Evolutionary conservation across 2,113 vertebrate species (phyloP).

Genomic region (Dipodomys stephensi): DNA sequence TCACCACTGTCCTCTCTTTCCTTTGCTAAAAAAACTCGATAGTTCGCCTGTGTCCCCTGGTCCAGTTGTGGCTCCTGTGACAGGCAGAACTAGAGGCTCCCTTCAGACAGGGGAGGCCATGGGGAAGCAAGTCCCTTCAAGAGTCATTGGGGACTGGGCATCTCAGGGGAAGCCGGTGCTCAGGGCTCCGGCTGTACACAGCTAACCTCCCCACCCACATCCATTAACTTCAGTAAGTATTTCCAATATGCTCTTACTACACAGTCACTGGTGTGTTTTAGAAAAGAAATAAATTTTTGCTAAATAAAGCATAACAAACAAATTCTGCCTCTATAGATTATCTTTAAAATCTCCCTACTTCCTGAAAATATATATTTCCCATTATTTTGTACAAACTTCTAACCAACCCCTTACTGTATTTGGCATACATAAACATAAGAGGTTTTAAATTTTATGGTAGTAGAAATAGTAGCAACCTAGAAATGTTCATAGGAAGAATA

Average conservation of each 20-base stretch:
- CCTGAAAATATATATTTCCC: not conserved
- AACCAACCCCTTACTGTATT: not conserved
- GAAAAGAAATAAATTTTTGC: not conserved
- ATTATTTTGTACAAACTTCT: not conserved
- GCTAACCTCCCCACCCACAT: not conserved
- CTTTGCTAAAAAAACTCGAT: not conserved
- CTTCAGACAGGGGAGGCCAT: no score
- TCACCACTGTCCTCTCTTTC: not conserved
- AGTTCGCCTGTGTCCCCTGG: not conserved
- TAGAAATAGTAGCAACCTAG: constrained; percentile 1
- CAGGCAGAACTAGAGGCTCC: not conserved
- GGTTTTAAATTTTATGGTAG: not conserved
- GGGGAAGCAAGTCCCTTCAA: not conserved
- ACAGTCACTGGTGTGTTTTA: not conserved
- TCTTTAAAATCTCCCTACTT: not conserved
- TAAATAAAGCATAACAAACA: not conserved
- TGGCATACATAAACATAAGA: constrained; percentile 13
- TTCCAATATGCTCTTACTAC: not conserved
- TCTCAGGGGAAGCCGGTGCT: not conserved
- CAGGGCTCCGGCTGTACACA: not conserved
- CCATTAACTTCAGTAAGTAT: not conserved
- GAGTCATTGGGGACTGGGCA: not conserved
- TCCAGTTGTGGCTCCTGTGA: not conserved
- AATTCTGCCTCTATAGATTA: not conserved
- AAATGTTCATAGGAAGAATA: constrained; percentile 23